These are phyloP conservation scores for Apoda limacodes DNA, from an alignment of 2,888 invertebrate species.

Conservation along the genomic window DNA sequence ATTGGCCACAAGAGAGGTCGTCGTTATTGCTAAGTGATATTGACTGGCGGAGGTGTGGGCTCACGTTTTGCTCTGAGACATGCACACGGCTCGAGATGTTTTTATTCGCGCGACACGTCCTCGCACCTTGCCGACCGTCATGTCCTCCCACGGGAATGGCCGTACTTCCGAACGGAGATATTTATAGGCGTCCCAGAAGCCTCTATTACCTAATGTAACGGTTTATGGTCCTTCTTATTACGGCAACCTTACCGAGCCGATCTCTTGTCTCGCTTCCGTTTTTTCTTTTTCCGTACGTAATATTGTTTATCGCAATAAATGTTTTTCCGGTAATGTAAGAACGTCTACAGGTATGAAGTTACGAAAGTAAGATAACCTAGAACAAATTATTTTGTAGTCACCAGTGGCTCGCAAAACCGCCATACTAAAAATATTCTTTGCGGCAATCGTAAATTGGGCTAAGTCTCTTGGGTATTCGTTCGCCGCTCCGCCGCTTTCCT, in stretches of 20 bases:
- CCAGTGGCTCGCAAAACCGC: conserved; percentile 48
- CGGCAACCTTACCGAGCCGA: conserved; percentile 48
- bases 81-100: conserved; percentile 52
- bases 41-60: conserved; percentile 45
- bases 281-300: too few relatives aligned
- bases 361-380: too few relatives aligned
- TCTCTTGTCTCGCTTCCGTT: too few relatives aligned
- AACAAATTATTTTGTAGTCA: conserved; percentile 35
- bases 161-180: conserved; percentile 68
- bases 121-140: conserved; percentile 43
- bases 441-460: conserved; percentile 58
- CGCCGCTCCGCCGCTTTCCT: conserved; percentile 7
- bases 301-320: too few relatives aligned
- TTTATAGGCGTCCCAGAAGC: conserved; percentile 68
- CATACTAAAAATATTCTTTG: conserved; percentile 59
- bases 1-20: conserved; percentile 43
- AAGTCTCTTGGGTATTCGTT: conserved; percentile 30
- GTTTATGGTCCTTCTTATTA: conserved; percentile 69
- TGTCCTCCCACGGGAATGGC: conserved; percentile 63
- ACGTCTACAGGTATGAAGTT: too few relatives aligned
- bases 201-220: conserved; percentile 68
- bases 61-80: conserved; percentile 23
- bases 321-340: too few relatives aligned
- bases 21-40: conserved; percentile 58
- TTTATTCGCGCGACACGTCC: conserved; percentile 65